phyloP scores from a whole-genome alignment of 2,888 invertebrate species.

The Pecten maximus region DNA sequence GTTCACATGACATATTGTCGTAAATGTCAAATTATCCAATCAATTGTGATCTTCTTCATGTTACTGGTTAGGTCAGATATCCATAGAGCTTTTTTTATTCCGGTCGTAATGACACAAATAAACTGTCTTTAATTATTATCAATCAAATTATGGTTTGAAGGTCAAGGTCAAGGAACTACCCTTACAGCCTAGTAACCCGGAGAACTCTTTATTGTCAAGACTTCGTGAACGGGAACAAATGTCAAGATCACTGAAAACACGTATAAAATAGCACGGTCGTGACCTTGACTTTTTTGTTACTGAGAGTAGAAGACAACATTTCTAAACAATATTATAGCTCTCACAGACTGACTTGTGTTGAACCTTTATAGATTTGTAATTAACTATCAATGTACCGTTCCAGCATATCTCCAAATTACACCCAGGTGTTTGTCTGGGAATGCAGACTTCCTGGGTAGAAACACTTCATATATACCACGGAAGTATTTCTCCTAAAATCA shows the following conservation, averaged over 20 bases:
- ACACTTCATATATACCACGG: too few relatives aligned
- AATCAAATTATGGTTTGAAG: not conserved
- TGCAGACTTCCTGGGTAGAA: not conserved
- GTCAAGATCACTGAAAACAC: too few relatives aligned
- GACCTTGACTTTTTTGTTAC: too few relatives aligned
- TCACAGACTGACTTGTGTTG: too few relatives aligned
- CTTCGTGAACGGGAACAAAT: not conserved
- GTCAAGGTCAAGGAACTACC: not conserved
- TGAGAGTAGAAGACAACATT: too few relatives aligned
- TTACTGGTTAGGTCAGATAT: not conserved
- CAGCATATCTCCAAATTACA: not conserved
- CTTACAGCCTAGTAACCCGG: not conserved
- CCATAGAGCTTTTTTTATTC: not conserved
- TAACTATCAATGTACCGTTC: not conserved
- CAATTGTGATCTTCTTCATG: not conserved
- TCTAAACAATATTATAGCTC: too few relatives aligned
- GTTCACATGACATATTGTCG: not conserved
- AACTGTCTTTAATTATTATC: not conserved
- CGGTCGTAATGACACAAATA: not conserved
- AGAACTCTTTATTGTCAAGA: not conserved
- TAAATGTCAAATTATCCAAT: constrained; percentile 24
- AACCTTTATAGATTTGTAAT: too few relatives aligned
- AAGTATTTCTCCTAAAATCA: not conserved
- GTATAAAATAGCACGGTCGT: too few relatives aligned
- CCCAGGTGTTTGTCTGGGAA: not conserved